phyloP scores from a whole-genome alignment of 2,888 invertebrate species.

The Ctena decussata region DNA sequence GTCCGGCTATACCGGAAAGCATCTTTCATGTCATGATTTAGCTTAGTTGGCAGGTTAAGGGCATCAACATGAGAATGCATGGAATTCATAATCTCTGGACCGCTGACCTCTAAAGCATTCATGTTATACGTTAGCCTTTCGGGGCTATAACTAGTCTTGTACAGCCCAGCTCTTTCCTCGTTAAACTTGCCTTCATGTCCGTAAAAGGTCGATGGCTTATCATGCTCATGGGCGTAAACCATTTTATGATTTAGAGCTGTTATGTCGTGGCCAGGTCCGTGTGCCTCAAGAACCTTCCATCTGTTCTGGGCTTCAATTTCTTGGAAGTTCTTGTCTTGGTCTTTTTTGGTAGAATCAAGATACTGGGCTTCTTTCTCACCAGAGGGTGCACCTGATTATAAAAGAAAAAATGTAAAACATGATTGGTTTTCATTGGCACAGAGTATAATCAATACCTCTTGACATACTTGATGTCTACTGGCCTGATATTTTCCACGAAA shows the following conservation, averaged over 20 bases:
- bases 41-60: slow-evolving; percentile 73
- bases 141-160: slow-evolving; percentile 84
- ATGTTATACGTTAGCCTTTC: slow-evolving; percentile 79
- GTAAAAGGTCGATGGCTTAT: slow-evolving; percentile 82
- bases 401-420: no score
- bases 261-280: slow-evolving; percentile 80
- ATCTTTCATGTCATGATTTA: slow-evolving; percentile 79
- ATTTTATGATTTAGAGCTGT: slow-evolving; percentile 80
- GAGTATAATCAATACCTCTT: no score
- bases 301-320: slow-evolving; percentile 84
- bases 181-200: slow-evolving; percentile 84
- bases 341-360: slow-evolving; percentile 69
- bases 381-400: slow-evolving; percentile 52
- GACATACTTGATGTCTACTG: no score
- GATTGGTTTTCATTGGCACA: no score
- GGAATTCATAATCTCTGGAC: slow-evolving; percentile 78
- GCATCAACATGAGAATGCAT: slow-evolving; percentile 79
- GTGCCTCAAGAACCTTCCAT: slow-evolving; percentile 80
- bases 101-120: slow-evolving; percentile 76
- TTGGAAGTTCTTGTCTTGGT: slow-evolving; percentile 74
- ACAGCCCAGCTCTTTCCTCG: slow-evolving; percentile 84
- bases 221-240: slow-evolving; percentile 68
- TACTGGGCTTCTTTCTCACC: slow-evolving; percentile 65
- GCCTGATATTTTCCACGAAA: no score
- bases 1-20: slow-evolving; percentile 76